Evolutionary conservation across 92 coral and sea anemone genomes (phyloP), one percentile per base, ranked within the genome.

Genomic region (Actinernus sp.): DNA sequence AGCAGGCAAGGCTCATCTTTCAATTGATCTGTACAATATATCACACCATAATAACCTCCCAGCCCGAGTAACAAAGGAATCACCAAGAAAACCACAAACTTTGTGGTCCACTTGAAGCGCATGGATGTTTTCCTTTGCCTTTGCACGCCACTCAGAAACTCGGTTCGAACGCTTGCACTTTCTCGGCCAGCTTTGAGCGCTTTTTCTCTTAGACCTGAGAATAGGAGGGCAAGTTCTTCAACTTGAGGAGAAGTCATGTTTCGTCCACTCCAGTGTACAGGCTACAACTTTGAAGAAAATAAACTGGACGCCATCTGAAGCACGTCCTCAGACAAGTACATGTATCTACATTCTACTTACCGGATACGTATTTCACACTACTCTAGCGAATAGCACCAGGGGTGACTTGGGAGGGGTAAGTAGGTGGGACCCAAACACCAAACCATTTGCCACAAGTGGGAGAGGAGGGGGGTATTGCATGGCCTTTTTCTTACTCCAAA

Each of bases 1-100:
- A 90, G 21, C n/a, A 90, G 82, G 21, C 97, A 90, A 0, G 68
- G 68, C 26, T 80, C 87, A 26, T 81, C 93, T 47, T 58, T 76
- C 38, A 70, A 65, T 8, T 65, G 27, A 22, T 70, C 33, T 20
- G 55, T 55, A 38, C 62, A 65, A 26, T 31, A 58, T 34, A 38
- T 41, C 51, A 66, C 67, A 24, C 60, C 49, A 39, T 61, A 76
- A 64, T 86, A 90, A 13, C 71, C 71, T 22, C 83, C 93, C 11
- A 32, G 51, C 10, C 90, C 80, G 45, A 86, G 61, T 52, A 81
- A 60, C 31, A 86, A 83, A 66, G 97, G 97, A 51, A 90, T 44
- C 28, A 88, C 4, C 33, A 89, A 25, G 55, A 70, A 65, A 2
- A 90, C 33, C 46, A 66, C 32, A 34, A 86, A 46, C 52, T 45